Percentiles rank a stretch among this genome's conserved stretches.
These are phyloP conservation scores for Mythimna albipuncta DNA, from an alignment of 2,888 invertebrate species.

Conservation along the genomic window DNA sequence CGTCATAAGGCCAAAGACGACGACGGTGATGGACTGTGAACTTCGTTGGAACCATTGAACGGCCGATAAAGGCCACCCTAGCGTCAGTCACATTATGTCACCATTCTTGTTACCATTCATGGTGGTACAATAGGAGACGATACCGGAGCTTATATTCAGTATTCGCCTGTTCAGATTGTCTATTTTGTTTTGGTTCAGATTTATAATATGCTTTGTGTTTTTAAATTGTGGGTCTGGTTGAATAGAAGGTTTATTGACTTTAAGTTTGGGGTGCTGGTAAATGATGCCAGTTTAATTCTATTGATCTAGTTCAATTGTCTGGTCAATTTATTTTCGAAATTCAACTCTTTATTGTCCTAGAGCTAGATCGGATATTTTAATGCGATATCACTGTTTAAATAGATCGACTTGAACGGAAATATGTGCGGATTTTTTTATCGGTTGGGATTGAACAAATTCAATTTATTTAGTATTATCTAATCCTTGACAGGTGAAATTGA, in stretches of 20 bases:
- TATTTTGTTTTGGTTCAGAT: constrained; percentile 55
- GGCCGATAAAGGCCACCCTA: constrained; percentile 69
- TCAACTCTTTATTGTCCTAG: background rate
- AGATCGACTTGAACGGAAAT: background rate
- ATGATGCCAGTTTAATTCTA: constrained; percentile 26
- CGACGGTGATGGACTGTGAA: constrained; percentile 68
- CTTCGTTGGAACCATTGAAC: constrained; percentile 69
- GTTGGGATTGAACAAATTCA: background rate
- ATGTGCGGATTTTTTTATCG: background rate
- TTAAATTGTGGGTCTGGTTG: constrained; percentile 46
- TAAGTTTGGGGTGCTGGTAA: constrained; percentile 14
- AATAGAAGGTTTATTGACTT: constrained; percentile 16
- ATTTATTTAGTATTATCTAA: constrained; percentile 15
- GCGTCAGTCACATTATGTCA: constrained; percentile 73
- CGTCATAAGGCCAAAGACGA: constrained; percentile 64
- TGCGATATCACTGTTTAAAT: background rate
- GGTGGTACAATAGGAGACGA: constrained; percentile 70
- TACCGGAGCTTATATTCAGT: constrained; percentile 45
- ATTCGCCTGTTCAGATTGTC: constrained; percentile 57
- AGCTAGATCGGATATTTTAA: background rate
- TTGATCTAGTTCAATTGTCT: background rate
- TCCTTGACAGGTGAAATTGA: constrained; percentile 20
- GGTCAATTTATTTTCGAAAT: constrained; percentile 2
- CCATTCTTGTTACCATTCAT: constrained; percentile 70
- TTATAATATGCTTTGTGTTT: constrained; percentile 48